Base-by-base conservation (phyloP, 2,797 vertebrate genomes). In the Alouatta caraya region DNA sequence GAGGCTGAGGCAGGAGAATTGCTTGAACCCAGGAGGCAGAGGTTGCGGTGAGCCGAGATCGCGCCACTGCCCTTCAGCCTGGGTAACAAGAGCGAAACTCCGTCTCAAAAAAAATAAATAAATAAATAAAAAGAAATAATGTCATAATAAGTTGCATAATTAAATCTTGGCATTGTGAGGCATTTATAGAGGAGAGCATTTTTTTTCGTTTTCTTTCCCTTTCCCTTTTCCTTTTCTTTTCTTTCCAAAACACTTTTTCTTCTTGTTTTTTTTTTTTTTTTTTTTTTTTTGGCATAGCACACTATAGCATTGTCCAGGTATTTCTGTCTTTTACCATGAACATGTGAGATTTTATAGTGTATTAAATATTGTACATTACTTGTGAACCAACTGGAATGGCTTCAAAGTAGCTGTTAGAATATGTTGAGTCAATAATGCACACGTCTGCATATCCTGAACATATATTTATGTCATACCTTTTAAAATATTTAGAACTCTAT, bases 321-420 rank as follows among this genome's bases (percentile, higher is more conserved):
- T 97, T 92, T 91, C 86, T 48, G 28, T 73, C 42, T 52, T 84
- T 93, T 94, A 64, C 75, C 91, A 82, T 92, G 67, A 82, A 96
- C 55, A 78, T 46, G n/a, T 9, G 42, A 72, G 73, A 11, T 96
- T 97, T 90, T 75, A 59, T 92, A 48, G 24, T 72, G 50, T 93
- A 93, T 3, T 22, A 79, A 96, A 73, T 88, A n/a, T 37, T 75
- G 80, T 67, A 57, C 22, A 59, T 64, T 94, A 96, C 93, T 97
- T 91, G 88, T 89, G 39, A 90, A 86, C 39, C 26, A 96, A 48
- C 72, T 39, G 67, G 93, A 87, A 90, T 0, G 26, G 46, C 55
- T 95, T 92, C 83, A 92, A 24, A 86, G 5, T 67, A 93, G 73
- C 93, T 96, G 44, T 95, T 92, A 92, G 72, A 92, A 33, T 87